A percentile compares a stretch with the other conserved stretches of the same genome.
These are phyloP conservation scores for Phataginus tetradactyla DNA, from an alignment of 2,797 vertebrate genomes.

Conservation along the genomic window DNA sequence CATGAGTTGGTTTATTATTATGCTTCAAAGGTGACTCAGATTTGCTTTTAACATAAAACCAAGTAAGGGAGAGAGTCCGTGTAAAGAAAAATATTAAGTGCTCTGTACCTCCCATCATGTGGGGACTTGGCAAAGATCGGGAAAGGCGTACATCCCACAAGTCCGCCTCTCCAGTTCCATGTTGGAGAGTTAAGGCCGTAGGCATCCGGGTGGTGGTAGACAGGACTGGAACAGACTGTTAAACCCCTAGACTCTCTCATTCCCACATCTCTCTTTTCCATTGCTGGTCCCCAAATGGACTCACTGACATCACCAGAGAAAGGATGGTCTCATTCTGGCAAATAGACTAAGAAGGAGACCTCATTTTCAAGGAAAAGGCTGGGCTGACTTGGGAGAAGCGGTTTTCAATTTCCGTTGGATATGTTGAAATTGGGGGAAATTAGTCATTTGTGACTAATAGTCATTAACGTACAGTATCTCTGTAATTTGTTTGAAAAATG, in stretches of 20 bases:
- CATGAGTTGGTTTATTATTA: not conserved
- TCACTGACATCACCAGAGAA: not conserved
- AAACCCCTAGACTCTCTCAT: not conserved
- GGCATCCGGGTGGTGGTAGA: not conserved
- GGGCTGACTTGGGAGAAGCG: not conserved
- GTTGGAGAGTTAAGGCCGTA: not conserved
- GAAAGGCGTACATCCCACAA: not conserved
- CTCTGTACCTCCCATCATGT: not conserved
- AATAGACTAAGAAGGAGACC: not conserved
- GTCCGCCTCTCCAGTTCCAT: not conserved
- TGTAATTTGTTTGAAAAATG: not conserved
- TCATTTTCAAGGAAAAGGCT: not conserved
- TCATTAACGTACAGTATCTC: not conserved
- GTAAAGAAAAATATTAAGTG: not conserved
- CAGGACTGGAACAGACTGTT: too few species aligned
- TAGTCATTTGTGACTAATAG: not conserved
- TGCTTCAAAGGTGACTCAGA: not conserved
- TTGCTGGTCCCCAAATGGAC: not conserved
- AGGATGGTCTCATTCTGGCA: not conserved
- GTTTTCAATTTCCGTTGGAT: not conserved
- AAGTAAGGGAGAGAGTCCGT: not conserved
- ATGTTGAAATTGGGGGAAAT: not conserved
- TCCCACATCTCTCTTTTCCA: not conserved
- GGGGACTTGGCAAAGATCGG: not conserved
- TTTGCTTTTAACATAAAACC: constrained; percentile 23